Evolutionary conservation across 1,140 invertebrate species (phyloP), one percentile per base, ranked within the genome.

Genomic region (Colletes gigas): DNA sequence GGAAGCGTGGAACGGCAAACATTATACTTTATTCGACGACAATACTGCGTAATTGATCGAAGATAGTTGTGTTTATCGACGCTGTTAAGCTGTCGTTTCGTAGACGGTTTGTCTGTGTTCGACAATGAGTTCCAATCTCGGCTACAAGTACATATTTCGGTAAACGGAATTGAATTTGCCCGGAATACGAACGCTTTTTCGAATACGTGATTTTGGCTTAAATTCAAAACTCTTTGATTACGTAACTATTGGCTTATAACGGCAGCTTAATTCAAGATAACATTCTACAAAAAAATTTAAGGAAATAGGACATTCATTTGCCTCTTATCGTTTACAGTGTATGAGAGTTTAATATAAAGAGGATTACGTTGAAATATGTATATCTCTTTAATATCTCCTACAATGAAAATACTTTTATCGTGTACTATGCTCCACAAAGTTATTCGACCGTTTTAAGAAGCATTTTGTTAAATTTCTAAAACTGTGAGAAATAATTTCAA

Each of bases 41-140:
- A 81, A 74, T 71, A 12, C 19, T 65, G 17, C 21, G 77, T 84
- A 82, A 83, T 84, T 83, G 81, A 79, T 83, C 65, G 65, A 66
- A 79, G 70, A 83, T 73, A 52, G 76, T 70, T 72, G 55, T 12
- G 59, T 12, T 67, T 62, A 55, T 44, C 50, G 69, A 74, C 7
- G 19, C 67, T 54, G 5, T 65, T 10, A 12, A 17, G 17, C 41
- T 41, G 47, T 59, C 52, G 12, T 52, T 54, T 14, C 30, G 4
- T 5, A 4, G 6, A 14, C 44, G 10, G 3, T 12, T 39, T 7
- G 15, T 1, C 0, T 30, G 1, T 0, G 17, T 55, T 55, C 41
- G 39, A 12, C 19, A 17, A 47, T 15, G 63, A 57, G 8, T 4
- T 54, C 21, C 17, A 21, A 19, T 55, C 15, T 66, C 21, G 0